Evolutionary conservation across 2,797 vertebrate genomes (phyloP).

Genomic region (Periparus ater): DNA sequence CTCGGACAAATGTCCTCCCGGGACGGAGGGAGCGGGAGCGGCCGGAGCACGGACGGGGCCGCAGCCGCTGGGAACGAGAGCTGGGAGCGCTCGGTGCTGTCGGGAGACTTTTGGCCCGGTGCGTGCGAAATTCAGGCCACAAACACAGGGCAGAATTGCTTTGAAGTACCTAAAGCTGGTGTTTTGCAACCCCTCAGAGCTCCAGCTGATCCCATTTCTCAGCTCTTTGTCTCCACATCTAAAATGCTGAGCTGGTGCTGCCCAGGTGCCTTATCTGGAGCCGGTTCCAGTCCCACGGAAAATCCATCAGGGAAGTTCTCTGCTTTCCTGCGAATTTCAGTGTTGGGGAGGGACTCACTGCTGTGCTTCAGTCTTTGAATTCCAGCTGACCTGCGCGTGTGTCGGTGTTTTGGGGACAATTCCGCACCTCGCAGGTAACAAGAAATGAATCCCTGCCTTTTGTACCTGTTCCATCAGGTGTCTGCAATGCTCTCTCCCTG

Average conservation of each 20-base stretch:
- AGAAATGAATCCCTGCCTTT: background rate
- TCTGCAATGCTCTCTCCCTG: constrained; percentile 40
- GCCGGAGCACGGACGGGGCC: accelerated
- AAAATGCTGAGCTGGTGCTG: accelerated
- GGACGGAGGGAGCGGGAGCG: background rate
- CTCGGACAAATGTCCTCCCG: background rate
- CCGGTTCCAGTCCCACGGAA: accelerated
- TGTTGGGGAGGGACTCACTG: accelerated
- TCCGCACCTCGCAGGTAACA: accelerated
- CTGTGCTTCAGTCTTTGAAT: background rate
- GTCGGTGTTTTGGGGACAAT: accelerated
- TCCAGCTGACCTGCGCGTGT: accelerated
- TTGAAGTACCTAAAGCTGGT: background rate
- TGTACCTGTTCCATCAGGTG: constrained; percentile 32
- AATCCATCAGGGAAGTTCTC: too few species aligned
- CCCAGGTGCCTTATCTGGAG: accelerated
- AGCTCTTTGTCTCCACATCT: background rate
- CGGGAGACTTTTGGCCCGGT: accelerated
- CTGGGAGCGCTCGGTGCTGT: accelerated
- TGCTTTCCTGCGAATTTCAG: accelerated
- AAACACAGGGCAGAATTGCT: accelerated
- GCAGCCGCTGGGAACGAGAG: accelerated
- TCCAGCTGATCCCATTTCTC: accelerated
- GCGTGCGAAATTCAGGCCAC: background rate
- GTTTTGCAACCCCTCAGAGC: accelerated